phyloP scores from a whole-genome alignment of 2,888 invertebrate species.

The Dicroscelio sp. region DNA sequence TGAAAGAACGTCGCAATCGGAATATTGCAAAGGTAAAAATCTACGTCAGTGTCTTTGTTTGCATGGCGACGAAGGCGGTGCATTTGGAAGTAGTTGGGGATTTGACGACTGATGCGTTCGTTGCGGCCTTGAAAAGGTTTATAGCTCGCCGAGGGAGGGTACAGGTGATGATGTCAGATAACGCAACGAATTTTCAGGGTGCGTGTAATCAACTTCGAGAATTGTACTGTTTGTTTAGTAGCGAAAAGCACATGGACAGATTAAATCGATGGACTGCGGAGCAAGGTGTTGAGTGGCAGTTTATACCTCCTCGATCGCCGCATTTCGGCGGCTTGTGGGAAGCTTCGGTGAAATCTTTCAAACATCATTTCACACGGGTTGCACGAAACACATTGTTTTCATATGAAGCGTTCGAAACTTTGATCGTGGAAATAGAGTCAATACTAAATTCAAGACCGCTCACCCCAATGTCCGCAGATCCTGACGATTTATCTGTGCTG shows the following conservation, averaged over 20 bases:
- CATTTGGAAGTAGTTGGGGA: constrained; percentile 88
- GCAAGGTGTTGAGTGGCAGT: constrained; percentile 77
- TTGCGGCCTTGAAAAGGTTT: constrained; percentile 87
- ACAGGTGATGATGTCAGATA: constrained; percentile 80
- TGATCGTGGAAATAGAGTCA: constrained; percentile 70
- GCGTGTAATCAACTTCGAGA: constrained; percentile 78
- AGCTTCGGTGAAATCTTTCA: constrained; percentile 84
- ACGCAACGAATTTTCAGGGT: constrained; percentile 84
- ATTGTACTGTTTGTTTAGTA: background rate
- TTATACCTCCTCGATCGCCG: constrained; percentile 82
- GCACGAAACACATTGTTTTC: constrained; percentile 74
- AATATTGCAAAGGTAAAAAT: constrained; percentile 62
- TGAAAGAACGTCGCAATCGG: constrained; percentile 81
- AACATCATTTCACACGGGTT: constrained; percentile 81
- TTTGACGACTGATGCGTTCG: constrained; percentile 86
- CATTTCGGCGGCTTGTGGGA: constrained; percentile 87
- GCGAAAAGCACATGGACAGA: background rate
- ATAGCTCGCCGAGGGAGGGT: constrained; percentile 86
- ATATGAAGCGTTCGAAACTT: constrained; percentile 81
- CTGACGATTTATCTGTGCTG: constrained; percentile 57
- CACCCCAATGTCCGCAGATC: constrained; percentile 65
- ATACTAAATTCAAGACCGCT: constrained; percentile 76
- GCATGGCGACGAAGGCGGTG: constrained; percentile 87
- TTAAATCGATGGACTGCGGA: background rate
- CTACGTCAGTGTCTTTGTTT: constrained; percentile 85